Evolutionary conservation across 2,113 vertebrate species (phyloP), one percentile per base, ranked within the genome.

Genomic region (Cisticola juncidis): DNA sequence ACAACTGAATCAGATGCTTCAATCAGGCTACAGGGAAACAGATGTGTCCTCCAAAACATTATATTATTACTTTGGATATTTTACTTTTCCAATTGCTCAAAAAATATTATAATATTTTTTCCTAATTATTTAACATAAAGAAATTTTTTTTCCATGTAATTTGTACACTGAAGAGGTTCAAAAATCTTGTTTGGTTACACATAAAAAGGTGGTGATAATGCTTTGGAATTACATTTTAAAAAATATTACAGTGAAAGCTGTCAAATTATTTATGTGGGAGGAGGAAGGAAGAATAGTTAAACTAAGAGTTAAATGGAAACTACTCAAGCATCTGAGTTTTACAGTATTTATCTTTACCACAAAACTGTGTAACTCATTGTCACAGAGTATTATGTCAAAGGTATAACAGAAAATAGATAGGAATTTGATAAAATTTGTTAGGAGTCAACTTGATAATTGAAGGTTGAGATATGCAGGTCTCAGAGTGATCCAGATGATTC

Each of bases 11-110:
- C 84, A 96, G 81, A 89, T 40, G 87, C 61, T 86, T 84, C 56
- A 73, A 90, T 92, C 86, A 92, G 65, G 84, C 66, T 35, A 78
- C 64, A 95, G 74, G 62, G 87, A 95, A 97, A 95, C 92, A 97
- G 71, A 95, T 85, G 70, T 68, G 71, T 82, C 92, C 82, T 88
- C 74, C 57, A 77, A 88, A 95, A 57, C 6, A 56, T 71, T 57
- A 48, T 79, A 88, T 83, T 91, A 76, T 90, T 96, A 50, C 51
- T 94, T 94, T 88, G 73, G 85, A 79, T 89, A 96, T 95, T 90
- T 83, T 25, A 61, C 58, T 69, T 92, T 97, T 66, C 24, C 71
- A 96, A 90, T 92, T 57, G 17, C 42, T 77, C 44, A 61, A 62
- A 45, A 90, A 94, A 91, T 90, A 21, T 90, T 54, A 31, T 88